phyloP scores from a whole-genome alignment of 2,113 vertebrate genomes.

The Neogale vison region DNA sequence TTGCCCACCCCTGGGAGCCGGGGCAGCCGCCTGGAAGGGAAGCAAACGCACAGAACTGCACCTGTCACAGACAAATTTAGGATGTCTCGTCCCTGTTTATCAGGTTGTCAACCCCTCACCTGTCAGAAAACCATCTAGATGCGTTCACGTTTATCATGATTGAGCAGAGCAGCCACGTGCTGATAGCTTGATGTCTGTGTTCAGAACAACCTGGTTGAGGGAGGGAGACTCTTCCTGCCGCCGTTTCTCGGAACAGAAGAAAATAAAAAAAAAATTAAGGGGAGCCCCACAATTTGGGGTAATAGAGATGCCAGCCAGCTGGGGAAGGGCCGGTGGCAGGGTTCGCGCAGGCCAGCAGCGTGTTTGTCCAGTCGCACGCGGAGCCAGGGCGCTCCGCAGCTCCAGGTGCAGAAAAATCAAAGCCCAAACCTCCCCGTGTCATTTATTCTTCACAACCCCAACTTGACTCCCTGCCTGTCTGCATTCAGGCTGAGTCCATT shows the following conservation, averaged over 20 bases:
- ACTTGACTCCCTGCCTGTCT: constrained; percentile 53
- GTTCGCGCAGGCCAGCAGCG: background rate
- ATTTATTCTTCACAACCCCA: constrained; percentile 74
- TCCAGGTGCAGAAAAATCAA: constrained; percentile 63
- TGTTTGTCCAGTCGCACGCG: constrained; percentile 53
- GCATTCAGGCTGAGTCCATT: constrained; percentile 44
- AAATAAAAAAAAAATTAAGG: background rate
- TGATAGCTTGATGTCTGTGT: background rate
- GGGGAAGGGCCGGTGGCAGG: background rate
- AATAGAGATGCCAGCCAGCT: background rate
- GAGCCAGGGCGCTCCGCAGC: background rate
- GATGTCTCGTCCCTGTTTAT: constrained; percentile 71
- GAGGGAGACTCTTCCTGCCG: background rate
- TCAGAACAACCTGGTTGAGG: background rate
- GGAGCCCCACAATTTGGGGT: background rate
- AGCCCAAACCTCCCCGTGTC: constrained; percentile 59
- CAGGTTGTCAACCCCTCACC: constrained; percentile 71
- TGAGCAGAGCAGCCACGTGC: background rate
- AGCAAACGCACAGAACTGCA: constrained; percentile 68
- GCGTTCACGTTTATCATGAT: constrained; percentile 48
- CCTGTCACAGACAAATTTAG: constrained; percentile 77
- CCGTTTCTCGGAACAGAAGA: background rate
- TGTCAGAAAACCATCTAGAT: constrained; percentile 70
- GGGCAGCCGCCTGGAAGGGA: background rate
- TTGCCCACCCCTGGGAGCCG: background rate